Evolutionary conservation across 2,797 vertebrate genomes (phyloP).

Genomic region (Rhyacichthys aspro): DNA sequence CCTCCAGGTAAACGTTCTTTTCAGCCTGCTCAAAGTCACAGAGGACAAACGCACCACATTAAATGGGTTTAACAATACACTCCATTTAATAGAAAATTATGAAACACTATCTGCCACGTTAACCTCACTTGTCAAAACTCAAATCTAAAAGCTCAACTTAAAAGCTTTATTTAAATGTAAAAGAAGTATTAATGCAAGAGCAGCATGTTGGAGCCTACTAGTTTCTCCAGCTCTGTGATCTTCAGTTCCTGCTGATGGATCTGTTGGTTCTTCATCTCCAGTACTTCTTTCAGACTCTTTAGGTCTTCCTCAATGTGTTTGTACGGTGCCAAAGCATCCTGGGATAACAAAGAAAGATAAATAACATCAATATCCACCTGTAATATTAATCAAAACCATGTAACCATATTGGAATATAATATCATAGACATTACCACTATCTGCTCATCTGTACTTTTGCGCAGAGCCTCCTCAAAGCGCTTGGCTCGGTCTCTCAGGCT

Average conservation of each 20-base stretch:
- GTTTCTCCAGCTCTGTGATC: constrained; percentile 93
- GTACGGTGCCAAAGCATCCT: constrained; percentile 92
- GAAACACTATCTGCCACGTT: too few species aligned
- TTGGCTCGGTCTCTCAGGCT: constrained; percentile 91
- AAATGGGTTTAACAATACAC: constrained; percentile 63
- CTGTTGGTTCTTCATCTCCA: constrained; percentile 97
- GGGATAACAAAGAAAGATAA: not conserved
- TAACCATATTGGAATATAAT: too few species aligned
- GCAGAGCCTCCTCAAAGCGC: constrained; percentile 94
- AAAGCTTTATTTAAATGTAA: too few species aligned
- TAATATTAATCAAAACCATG: too few species aligned
- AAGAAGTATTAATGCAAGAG: not conserved
- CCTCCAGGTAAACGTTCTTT: constrained; percentile 93
- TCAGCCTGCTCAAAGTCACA: constrained; percentile 85
- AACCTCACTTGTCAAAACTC: too few species aligned
- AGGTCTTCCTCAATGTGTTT: constrained; percentile 95
- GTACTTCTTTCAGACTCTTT: constrained; percentile 92
- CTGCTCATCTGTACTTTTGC: constrained; percentile 92
- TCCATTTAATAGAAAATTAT: not conserved
- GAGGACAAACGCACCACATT: constrained; percentile 56
- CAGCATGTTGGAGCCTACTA: constrained; percentile 83
- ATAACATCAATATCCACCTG: too few species aligned
- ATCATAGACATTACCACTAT: constrained; percentile 83
- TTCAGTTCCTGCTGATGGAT: constrained; percentile 95
- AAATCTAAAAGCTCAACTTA: too few species aligned